Base-by-base conservation (phyloP, 2,888 invertebrate species). In the Hirudinaria manillensis region DNA sequence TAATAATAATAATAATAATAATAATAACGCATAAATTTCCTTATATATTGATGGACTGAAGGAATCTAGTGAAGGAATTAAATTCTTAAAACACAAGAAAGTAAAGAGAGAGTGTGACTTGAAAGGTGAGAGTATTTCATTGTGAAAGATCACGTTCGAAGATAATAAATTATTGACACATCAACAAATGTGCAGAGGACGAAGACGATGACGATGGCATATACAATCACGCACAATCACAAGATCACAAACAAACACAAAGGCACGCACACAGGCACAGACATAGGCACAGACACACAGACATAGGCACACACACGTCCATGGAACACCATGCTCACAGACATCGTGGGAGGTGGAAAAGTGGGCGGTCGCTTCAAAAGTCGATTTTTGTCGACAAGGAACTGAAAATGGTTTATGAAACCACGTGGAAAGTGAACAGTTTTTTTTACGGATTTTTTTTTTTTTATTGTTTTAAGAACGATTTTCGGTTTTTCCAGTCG, bases 401-500 rank as follows among this genome's bases (percentile, higher is more conserved):
- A 61, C 45, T 45, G 45, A 61, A 61, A 61, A 19, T 61, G 24
- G 24, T 61, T 61, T 61, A 61, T 61, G 61, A 61, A 24, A 27
- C 29, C 61, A 10, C 13, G 61, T 61, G 24, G 61, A 29, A 61
- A 27, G 61, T 24, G 29, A 61, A 61, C 13, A 61, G 21, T 16
- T 16, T 53, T 27, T 29, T 27, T 61, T 61, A 7, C 61, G 10
- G 24, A 27, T 61, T 61, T 29, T 27, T 16, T 21, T 13, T 53
- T 13, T 53, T 61, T 61, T 61, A 61, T 61, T 61, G 61, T 61
- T 61, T 61, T 29, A 61, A 61, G 61, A 61, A n/a, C 61, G 13
- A 61, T 61, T 61, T 61, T 16, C 61, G 10, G 61, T 29, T 10
- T 10, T 16, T 16, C 1, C 21, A n/a, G 19, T 7, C 24, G 61